Percentiles rank a stretch among this genome's conserved stretches.
Evolutionary conservation across 2,888 invertebrate species (phyloP).

Genomic region (Agrypnus murinus): DNA sequence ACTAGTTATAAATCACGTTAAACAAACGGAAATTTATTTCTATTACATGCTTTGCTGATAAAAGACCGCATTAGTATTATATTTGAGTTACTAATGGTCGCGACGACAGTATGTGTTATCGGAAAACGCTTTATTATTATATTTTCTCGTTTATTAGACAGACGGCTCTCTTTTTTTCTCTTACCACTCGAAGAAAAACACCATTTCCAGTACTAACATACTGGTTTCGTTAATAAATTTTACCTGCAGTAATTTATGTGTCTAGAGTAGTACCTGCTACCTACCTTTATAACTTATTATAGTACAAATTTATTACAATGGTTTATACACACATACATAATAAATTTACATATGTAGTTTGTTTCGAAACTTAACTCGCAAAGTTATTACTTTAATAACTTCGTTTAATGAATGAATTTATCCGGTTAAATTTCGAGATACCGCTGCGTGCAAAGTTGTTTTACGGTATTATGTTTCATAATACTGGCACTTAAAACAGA

Average conservation of each 20-base stretch:
- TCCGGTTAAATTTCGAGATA: conserved; percentile 11
- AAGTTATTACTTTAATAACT: conserved; percentile 25
- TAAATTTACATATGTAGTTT: conserved; percentile 12
- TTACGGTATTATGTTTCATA: conserved; percentile 21
- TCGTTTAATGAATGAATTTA: conserved; percentile 14
- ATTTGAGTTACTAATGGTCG: no score
- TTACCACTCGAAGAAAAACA: no score
- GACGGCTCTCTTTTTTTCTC: no score
- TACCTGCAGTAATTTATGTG: not conserved
- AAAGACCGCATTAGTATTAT: no score
- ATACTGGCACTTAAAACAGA: conserved; percentile 10
- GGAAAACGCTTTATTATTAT: no score
- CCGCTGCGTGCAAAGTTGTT: conserved; percentile 17
- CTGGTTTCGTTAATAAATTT: not conserved
- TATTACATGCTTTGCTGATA: no score
- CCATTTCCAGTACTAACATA: not conserved
- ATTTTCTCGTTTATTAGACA: no score
- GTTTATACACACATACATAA: not conserved
- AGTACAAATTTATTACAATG: not conserved
- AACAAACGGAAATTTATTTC: no score
- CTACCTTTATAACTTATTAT: not conserved
- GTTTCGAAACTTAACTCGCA: conserved; percentile 5
- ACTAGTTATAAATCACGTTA: no score
- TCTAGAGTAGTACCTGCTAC: not conserved
- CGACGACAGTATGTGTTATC: no score